Percentiles rank a stretch among this genome's conserved stretches.
Evolutionary conservation across 2,113 vertebrate genomes (phyloP).

Genomic region (Smithornis capensis): DNA sequence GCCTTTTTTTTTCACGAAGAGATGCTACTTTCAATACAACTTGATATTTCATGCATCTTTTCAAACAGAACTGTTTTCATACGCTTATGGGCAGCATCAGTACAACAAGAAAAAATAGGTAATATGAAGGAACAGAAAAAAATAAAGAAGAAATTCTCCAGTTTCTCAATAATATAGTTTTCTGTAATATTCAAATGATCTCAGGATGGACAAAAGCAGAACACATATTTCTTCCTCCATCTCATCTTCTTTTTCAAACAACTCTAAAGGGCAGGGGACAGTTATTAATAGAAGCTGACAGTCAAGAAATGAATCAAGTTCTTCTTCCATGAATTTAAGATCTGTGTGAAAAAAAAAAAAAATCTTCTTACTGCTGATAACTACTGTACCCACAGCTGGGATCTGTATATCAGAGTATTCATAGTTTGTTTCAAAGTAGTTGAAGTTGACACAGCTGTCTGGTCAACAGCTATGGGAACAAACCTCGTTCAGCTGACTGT

Average conservation of each 20-base stretch:
- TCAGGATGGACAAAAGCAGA: background rate
- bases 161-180: background rate
- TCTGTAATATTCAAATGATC: background rate
- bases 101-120: background rate
- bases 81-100: background rate
- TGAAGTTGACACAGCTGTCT: background rate
- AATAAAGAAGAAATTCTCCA: background rate
- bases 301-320: background rate
- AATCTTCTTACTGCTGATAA: background rate
- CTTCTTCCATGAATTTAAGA: background rate
- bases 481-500: background rate
- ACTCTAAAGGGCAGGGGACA: background rate
- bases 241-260: background rate
- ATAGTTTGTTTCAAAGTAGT: background rate
- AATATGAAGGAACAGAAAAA: background rate
- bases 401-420: background rate
- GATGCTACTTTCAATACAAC: background rate
- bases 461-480: rapidly evolving
- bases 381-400: background rate
- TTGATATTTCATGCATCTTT: background rate
- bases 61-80: background rate
- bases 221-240: background rate
- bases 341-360: background rate
- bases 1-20: background rate
- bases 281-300: background rate